These are phyloP conservation scores for Syndactyla subalaris DNA, from an alignment of 2,797 vertebrate species.

Conservation along the genomic window DNA sequence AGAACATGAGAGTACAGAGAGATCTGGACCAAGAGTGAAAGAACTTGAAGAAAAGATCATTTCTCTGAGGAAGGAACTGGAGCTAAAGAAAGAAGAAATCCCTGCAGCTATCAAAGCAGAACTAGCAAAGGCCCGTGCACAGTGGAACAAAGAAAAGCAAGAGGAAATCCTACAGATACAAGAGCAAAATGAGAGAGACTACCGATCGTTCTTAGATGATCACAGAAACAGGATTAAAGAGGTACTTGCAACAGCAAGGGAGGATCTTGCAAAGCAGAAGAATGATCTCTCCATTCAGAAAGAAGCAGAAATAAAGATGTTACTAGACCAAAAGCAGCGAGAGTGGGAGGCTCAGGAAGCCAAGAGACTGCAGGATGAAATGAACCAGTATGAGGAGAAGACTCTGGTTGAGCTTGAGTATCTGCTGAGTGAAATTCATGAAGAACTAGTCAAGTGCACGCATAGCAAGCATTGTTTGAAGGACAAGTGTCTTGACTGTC, in stretches of 20 bases:
- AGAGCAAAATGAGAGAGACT: constrained; percentile 82
- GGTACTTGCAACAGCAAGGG: constrained; percentile 78
- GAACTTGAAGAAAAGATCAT: constrained; percentile 83
- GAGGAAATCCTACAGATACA: constrained; percentile 87
- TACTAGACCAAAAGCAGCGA: constrained; percentile 76
- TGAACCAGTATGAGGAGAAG: constrained; percentile 74
- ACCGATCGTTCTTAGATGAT: constrained; percentile 83
- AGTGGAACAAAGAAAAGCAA: constrained; percentile 90
- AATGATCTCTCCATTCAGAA: constrained; percentile 82
- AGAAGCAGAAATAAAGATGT: constrained; percentile 81
- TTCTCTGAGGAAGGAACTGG: constrained; percentile 80
- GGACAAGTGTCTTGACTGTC: background rate
- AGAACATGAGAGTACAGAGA: constrained; percentile 70
- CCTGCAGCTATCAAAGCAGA: constrained; percentile 85
- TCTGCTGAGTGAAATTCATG: constrained; percentile 78
- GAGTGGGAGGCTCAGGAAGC: constrained; percentile 80
- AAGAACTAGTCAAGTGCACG: constrained; percentile 58
- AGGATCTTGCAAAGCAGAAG: constrained; percentile 79
- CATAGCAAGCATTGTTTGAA: constrained; percentile 30
- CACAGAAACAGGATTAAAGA: constrained; percentile 81
- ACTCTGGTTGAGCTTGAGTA: constrained; percentile 77
- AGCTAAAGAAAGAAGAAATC: constrained; percentile 81
- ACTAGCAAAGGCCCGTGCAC: constrained; percentile 84
- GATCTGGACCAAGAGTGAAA: constrained; percentile 62
- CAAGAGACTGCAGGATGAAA: constrained; percentile 70